Evolutionary conservation across 1,140 invertebrate species (phyloP).

Genomic region (Bombyx mandarina): DNA sequence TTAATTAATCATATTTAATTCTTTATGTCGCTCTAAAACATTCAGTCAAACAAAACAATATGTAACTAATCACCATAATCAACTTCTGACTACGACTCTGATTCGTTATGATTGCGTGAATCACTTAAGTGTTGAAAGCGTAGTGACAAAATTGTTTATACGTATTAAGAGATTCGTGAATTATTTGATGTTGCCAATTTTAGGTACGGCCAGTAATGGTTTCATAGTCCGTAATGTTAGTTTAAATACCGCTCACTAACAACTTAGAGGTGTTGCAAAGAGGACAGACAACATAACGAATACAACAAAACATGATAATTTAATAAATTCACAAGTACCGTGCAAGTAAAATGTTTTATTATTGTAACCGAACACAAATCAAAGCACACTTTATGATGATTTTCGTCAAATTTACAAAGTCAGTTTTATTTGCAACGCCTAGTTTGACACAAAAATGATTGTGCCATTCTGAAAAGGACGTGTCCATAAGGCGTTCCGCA

Average conservation of each 20-base stretch:
- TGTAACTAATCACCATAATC: no score
- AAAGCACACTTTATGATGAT: no score
- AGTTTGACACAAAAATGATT: conserved; percentile 49
- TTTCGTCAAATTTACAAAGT: no score
- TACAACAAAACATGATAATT: no score
- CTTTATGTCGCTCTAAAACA: neutral
- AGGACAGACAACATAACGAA: no score
- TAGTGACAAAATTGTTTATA: conserved; percentile 21
- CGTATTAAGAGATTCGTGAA: conserved; percentile 15
- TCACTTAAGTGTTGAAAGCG: conserved; percentile 15
- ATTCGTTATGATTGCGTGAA: neutral
- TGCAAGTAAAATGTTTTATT: no score
- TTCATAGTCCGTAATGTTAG: conserved; percentile 30
- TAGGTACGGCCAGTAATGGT: conserved; percentile 49
- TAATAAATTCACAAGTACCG: no score
- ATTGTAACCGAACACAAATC: no score
- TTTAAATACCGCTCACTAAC: conserved; percentile 22
- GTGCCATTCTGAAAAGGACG: conserved; percentile 40
- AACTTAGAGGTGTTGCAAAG: conserved; percentile 1
- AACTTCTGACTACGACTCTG: no score
- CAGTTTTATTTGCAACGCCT: conserved; percentile 5
- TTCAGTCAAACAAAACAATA: no score
- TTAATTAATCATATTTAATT: neutral
- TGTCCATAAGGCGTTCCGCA: conserved; percentile 4
- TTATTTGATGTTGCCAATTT: conserved; percentile 41